Evolutionary conservation across 2,888 invertebrate species (phyloP).

Genomic region (Schrankia costaestrigalis): DNA sequence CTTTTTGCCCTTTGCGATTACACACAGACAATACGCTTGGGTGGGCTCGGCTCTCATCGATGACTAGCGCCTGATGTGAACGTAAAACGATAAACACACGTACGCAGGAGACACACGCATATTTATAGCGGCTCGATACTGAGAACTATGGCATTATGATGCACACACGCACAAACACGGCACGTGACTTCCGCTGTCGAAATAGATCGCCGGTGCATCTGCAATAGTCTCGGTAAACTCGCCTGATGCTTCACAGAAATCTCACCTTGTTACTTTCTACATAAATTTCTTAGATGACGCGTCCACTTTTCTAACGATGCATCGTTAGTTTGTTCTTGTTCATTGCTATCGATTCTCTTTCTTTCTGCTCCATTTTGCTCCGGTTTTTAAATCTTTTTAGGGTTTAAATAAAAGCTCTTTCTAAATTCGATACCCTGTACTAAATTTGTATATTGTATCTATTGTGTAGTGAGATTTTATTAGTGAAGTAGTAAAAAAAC

Average conservation of each 20-base stretch:
- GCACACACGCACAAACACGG: slow-evolving; percentile 49
- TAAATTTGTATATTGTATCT: no score
- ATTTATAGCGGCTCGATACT: slow-evolving; percentile 63
- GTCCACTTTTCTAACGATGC: no score
- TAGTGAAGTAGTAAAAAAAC: no score
- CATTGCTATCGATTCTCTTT: slow-evolving; percentile 8
- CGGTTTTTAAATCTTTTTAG: no score
- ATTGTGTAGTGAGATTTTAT: no score
- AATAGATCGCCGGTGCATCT: slow-evolving; percentile 55
- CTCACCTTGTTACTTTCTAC: slow-evolving; percentile 10
- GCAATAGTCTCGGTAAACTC: slow-evolving; percentile 17
- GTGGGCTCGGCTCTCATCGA: slow-evolving; percentile 54
- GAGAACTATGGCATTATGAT: slow-evolving; percentile 65
- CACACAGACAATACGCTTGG: slow-evolving; percentile 54
- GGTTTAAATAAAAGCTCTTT: no score
- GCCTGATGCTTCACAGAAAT: slow-evolving; percentile 17
- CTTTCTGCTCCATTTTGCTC: slow-evolving; percentile 25
- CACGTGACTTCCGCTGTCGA: slow-evolving; percentile 71
- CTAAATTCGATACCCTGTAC: no score
- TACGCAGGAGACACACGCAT: slow-evolving; percentile 44
- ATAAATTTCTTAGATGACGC: not conserved
- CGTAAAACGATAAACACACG: slow-evolving; percentile 32
- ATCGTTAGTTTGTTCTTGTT: slow-evolving; percentile 5
- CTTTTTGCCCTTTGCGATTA: slow-evolving; percentile 47
- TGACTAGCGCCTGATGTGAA: slow-evolving; percentile 31